A percentile compares a stretch with the other conserved stretches of the same genome.
Conservation (phyloP, 2,113 vertebrate species). For the Oceanites oceanicus region DNA sequence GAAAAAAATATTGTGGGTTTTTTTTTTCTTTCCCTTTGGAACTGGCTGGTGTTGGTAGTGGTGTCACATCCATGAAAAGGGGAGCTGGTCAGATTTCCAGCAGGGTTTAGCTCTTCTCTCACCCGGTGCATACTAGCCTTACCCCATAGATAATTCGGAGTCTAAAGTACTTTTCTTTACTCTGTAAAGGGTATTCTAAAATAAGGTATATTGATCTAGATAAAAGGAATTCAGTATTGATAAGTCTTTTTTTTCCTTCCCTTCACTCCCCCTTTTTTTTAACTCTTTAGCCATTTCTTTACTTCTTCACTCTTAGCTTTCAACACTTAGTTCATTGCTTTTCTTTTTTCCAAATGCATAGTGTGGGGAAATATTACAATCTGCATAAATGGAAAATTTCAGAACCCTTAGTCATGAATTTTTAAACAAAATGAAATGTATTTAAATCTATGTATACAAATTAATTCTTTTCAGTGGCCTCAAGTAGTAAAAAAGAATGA, state of each 20-base stretch:
- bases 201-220: not conserved
- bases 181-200: not conserved
- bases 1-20: not conserved
- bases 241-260: not conserved
- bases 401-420: not conserved
- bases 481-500: not conserved
- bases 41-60: not conserved
- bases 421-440: not conserved
- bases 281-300: not conserved
- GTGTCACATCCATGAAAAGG: not conserved
- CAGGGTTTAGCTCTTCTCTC: not conserved
- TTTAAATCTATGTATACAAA: not conserved
- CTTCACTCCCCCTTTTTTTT: accelerated
- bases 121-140: not conserved
- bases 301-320: not conserved
- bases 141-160: not conserved
- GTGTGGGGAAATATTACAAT: not conserved
- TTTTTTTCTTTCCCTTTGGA: not conserved
- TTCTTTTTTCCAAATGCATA: not conserved
- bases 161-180: not conserved
- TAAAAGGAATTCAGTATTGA: not conserved
- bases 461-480: not conserved
- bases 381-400: not conserved
- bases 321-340: not conserved
- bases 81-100: not conserved